Base-by-base conservation (phyloP, 2,113 vertebrate genomes). In the Hassar affinis region DNA sequence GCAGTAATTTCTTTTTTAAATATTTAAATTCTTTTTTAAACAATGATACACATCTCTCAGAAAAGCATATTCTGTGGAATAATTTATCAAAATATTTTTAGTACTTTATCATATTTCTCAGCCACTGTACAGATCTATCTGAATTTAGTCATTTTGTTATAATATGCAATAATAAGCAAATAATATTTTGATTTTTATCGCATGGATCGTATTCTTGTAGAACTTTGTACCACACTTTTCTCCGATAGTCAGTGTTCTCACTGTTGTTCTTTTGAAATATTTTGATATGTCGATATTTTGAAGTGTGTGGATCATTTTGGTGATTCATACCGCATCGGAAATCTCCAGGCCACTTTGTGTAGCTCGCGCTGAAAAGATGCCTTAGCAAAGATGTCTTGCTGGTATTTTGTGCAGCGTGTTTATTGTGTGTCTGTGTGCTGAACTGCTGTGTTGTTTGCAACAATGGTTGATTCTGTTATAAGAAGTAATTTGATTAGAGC, bases 361-460 rank as follows among this genome's bases (percentile, higher is more conserved):
- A 51, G 71, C 66, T 69, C 35, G 47, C 7, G n/a, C 27, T 47
- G 10, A 51, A 52, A 75, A 33, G 17, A n/a, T n/a, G n/a, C n/a
- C 25, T 9, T 74, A 25, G 5, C 25, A 9, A 18, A 27, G 12
- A 74, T 27, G 71, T 51, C 45, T 74, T 51, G 45, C n/a, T 74
- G 71, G 45, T 51, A 51, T 52, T 75, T 30, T 75, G 25, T 74
- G 71, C 68, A 27, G 22, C 0, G 3, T 49, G 69, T 49, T 27
- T 74, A 49, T 74, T 49, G 69, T 49, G 12, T 74, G 6, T 33
- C 6, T 52, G 27, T 33, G 47, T 18, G 27, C 8, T 4, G 18
- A 75, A 75, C 47, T 75, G 27, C 45, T 75, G 47, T 51, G n/a
- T 75, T 75, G 45, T 75, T 75, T 75, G 47, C 72, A 33, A 75